Conservation (phyloP, 2,797 vertebrate species). For the Gadopsis bispinosus region DNA sequence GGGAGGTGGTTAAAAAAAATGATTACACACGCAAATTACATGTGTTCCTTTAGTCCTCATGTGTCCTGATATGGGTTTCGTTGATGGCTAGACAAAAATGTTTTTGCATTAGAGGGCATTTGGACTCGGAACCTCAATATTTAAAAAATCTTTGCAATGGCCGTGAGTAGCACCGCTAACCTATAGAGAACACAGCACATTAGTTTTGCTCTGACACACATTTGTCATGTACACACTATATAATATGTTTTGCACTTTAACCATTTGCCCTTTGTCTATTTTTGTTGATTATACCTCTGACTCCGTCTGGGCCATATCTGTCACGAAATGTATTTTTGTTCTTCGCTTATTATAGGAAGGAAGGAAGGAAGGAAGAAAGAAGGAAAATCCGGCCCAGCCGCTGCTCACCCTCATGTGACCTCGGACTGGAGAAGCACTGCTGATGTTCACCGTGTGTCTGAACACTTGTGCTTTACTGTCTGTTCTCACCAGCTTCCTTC, state of each 20-base stretch:
- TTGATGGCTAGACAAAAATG: too few relatives aligned
- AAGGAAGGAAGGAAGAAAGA: neutral
- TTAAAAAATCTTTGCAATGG: neutral
- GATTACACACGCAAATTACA: neutral
- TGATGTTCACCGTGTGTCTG: conserved; percentile 10
- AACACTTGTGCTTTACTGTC: neutral
- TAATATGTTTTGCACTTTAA: neutral
- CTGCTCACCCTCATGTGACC: conserved; percentile 9
- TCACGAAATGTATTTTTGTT: too few relatives aligned
- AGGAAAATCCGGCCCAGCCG: too few relatives aligned
- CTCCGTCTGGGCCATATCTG: neutral
- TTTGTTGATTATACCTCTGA: neutral
- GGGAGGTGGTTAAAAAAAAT: neutral
- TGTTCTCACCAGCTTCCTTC: neutral
- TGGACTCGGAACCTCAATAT: neutral
- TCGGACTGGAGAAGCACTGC: conserved; percentile 11
- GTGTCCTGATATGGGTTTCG: too few relatives aligned
- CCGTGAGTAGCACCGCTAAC: neutral
- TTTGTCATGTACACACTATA: neutral
- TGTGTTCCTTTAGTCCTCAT: neutral
- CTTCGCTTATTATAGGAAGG: neutral
- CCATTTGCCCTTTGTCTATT: neutral
- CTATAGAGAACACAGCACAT: neutral
- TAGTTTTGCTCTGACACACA: neutral
- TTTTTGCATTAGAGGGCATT: too few relatives aligned